Evolutionary conservation across 2,113 vertebrate species (phyloP).

Genomic region (Sinocyclocheilus rhinocerous): DNA sequence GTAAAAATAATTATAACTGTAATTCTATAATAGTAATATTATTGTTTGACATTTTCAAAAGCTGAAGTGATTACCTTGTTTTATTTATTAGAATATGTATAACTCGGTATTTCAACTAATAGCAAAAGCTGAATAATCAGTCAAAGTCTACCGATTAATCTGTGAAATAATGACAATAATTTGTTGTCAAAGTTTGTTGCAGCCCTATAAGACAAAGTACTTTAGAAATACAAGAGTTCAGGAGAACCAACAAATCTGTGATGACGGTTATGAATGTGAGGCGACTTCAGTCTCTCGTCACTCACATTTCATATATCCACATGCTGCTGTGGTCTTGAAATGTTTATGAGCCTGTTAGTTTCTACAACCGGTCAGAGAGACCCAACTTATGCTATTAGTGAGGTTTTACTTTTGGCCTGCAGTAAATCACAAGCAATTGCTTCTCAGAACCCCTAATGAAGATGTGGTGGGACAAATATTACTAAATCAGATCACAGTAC

Average conservation of each 20-base stretch:
- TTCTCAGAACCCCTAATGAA: neutral
- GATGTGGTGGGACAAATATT: neutral
- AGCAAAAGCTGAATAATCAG: too few species aligned
- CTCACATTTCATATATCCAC: neutral
- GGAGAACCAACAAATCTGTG: neutral
- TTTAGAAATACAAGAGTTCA: neutral
- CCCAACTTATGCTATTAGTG: neutral
- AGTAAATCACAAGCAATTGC: constrained; percentile 9
- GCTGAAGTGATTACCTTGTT: too few species aligned
- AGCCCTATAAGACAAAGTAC: neutral
- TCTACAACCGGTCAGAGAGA: constrained; percentile 8
- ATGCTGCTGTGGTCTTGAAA: neutral
- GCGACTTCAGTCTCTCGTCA: neutral
- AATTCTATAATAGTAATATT: too few species aligned
- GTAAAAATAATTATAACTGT: too few species aligned
- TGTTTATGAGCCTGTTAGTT: neutral
- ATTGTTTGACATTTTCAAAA: too few species aligned
- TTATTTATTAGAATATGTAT: too few species aligned
- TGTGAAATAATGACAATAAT: too few species aligned
- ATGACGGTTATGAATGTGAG: neutral
- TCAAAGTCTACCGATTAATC: too few species aligned
- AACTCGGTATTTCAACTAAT: too few species aligned
- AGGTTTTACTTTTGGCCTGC: constrained; percentile 28
- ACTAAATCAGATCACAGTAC: neutral
- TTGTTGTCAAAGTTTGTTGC: too few species aligned